Conservation (phyloP, 2,888 invertebrate genomes). For the Andrena marginata region DNA sequence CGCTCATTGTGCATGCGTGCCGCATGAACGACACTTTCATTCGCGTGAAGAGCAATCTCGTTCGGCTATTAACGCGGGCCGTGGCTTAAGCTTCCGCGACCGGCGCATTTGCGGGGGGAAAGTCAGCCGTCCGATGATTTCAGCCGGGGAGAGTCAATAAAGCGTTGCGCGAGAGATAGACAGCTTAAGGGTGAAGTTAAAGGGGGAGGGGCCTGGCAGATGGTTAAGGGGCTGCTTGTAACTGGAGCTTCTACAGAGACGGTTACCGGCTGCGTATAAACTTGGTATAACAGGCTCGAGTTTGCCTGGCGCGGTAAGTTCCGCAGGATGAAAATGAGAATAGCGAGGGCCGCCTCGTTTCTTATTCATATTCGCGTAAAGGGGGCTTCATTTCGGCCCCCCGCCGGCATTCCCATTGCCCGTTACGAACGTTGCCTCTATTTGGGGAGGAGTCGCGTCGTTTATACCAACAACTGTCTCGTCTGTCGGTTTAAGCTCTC, state of each 20-base stretch:
- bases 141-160: constrained; percentile 36
- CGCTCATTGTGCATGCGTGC: constrained; percentile 10
- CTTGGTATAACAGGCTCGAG: constrained; percentile 64
- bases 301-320: constrained; percentile 57
- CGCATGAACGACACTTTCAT: background rate
- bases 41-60: constrained; percentile 17
- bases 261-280: constrained; percentile 63
- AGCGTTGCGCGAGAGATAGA: constrained; percentile 19
- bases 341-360: constrained; percentile 62
- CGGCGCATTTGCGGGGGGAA: background rate
- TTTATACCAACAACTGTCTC: constrained; percentile 53
- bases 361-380: constrained; percentile 67
- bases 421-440: constrained; percentile 42
- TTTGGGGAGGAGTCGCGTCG: constrained; percentile 36
- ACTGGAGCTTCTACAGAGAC: constrained; percentile 58
- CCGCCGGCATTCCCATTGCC: constrained; percentile 51
- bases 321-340: constrained; percentile 62
- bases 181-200: constrained; percentile 13
- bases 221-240: constrained; percentile 60
- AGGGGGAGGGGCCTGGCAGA: constrained; percentile 24
- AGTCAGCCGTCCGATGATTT: constrained; percentile 14
- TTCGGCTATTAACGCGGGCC: background rate
- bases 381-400: constrained; percentile 53
- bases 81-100: background rate
- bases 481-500: constrained; percentile 26